A percentile compares a stretch with the other conserved stretches of the same genome.
phyloP scores from a whole-genome alignment of 2,797 vertebrate genomes.

The Cyprinodon diabolis region DNA sequence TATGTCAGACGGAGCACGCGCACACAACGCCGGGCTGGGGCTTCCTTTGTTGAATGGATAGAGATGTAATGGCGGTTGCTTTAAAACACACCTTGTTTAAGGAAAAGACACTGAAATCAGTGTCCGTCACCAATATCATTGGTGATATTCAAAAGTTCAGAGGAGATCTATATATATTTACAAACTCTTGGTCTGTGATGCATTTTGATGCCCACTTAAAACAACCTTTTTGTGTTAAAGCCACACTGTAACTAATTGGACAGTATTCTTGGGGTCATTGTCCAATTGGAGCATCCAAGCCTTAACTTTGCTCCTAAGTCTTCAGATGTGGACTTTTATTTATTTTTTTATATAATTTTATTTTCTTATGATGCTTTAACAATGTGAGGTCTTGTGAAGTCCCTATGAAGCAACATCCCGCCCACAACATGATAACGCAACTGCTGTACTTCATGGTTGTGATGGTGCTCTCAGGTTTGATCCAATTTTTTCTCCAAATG shows the following conservation, averaged over 20 bases:
- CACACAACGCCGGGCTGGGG: constrained; percentile 45
- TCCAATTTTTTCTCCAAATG: too few species aligned
- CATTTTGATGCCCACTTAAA: neutral
- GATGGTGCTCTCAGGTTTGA: too few species aligned
- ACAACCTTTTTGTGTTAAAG: neutral
- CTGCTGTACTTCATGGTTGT: neutral
- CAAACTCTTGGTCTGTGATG: neutral
- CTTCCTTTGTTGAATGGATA: constrained; percentile 16
- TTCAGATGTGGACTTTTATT: neutral
- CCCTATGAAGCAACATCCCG: too few species aligned
- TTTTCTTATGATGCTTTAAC: too few species aligned
- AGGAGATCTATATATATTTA: neutral
- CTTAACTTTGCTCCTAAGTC: neutral
- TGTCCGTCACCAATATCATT: constrained; percentile 29
- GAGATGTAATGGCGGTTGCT: constrained; percentile 22
- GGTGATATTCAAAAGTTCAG: constrained; percentile 20
- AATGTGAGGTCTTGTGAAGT: too few species aligned
- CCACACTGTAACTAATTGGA: neutral
- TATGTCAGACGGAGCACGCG: constrained; percentile 56
- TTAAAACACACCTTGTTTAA: constrained; percentile 38
- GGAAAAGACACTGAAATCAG: constrained; percentile 26
- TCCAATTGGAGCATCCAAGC: neutral
- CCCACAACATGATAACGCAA: neutral
- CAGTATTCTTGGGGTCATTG: neutral
- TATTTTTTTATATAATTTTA: too few species aligned